phyloP scores from a whole-genome alignment of 2,888 invertebrate genomes.

The Chaetoderma sp. region DNA sequence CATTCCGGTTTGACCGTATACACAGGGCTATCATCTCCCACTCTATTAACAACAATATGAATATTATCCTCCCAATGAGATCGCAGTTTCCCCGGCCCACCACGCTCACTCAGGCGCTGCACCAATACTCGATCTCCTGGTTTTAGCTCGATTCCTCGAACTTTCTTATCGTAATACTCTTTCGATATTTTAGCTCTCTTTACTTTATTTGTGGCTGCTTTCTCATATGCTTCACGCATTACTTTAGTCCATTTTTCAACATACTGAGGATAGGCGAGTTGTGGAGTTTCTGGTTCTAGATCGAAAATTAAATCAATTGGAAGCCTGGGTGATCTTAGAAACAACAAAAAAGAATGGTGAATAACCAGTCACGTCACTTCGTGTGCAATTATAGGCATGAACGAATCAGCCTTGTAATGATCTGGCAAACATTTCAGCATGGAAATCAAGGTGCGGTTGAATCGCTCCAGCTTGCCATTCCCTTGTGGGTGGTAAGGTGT shows the following conservation, averaged over 20 bases:
- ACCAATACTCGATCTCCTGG: conserved; percentile 16
- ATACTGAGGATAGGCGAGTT: not conserved
- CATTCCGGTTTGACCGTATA: conserved; percentile 6
- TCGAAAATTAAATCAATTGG: not conserved
- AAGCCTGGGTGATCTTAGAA: not conserved
- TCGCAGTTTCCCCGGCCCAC: conserved; percentile 8
- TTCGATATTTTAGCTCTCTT: conserved; percentile 1
- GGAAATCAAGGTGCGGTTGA: not conserved
- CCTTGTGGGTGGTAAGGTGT: not conserved
- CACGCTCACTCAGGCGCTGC: not conserved
- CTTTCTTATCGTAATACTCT: conserved; percentile 6
- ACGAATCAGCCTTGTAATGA: not conserved
- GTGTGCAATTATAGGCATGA: not conserved
- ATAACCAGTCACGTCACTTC: not conserved
- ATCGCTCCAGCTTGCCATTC: not conserved
- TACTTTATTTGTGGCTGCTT: not conserved
- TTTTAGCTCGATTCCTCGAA: not conserved
- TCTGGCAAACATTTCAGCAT: not conserved
- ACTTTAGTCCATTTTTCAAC: not conserved
- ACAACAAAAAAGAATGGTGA: not conserved
- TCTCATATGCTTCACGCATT: conserved; percentile 3
- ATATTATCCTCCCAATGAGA: conserved; percentile 16
- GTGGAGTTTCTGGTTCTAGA: too few relatives aligned
- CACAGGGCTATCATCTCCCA: conserved; percentile 23
- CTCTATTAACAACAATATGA: conserved; percentile 2